Evolutionary conservation across 2,888 invertebrate genomes (phyloP).

Genomic region (Drosophila tripunctata): DNA sequence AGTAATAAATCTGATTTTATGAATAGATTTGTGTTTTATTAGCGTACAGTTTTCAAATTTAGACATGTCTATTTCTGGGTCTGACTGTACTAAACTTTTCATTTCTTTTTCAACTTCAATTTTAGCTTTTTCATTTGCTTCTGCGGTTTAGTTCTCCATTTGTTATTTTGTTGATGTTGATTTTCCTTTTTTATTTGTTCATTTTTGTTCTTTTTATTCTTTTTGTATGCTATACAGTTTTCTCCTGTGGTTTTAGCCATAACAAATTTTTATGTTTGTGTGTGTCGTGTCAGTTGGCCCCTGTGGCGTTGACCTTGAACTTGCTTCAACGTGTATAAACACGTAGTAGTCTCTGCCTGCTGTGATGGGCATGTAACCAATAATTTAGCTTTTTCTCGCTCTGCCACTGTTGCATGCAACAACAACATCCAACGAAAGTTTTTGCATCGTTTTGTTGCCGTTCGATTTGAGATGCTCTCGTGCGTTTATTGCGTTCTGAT

Average conservation of each 20-base stretch:
- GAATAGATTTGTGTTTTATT: no score
- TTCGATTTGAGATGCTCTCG: constrained; percentile 4
- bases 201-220: not conserved
- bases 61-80: no score
- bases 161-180: not conserved
- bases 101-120: no score
- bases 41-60: no score
- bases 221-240: not conserved
- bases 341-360: constrained; percentile 2
- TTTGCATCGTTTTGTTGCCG: constrained; percentile 1
- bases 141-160: not conserved
- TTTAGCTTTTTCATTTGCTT: no score
- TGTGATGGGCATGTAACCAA: not conserved
- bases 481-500: constrained; percentile 44
- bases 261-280: constrained; percentile 25
- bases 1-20: no score
- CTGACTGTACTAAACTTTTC: no score
- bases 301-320: constrained; percentile 55
- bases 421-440: constrained; percentile 2
- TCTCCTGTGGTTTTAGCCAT: constrained; percentile 8
- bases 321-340: constrained; percentile 27
- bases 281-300: constrained; percentile 24
- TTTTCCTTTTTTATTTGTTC: not conserved
- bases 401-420: constrained; percentile 13
- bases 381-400: not conserved